phyloP scores from a whole-genome alignment of 1,140 invertebrate species.

The Rhopalosiphum maidis region DNA sequence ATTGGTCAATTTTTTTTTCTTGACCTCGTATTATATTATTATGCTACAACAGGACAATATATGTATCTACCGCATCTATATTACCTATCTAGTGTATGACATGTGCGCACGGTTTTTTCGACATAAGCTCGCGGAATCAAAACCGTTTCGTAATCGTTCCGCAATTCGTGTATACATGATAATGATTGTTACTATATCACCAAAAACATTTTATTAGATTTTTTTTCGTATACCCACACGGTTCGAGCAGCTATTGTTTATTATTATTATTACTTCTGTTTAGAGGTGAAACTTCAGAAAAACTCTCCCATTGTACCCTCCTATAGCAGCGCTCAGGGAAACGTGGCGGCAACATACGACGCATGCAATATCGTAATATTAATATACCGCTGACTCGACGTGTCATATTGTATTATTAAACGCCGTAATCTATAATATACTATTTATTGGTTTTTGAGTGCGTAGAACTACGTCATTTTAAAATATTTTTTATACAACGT shows the following conservation, averaged over 20 bases:
- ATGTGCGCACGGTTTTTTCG: background rate
- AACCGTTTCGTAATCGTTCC: background rate
- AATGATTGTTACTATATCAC: background rate
- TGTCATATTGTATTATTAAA: background rate
- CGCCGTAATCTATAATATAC: conserved; percentile 19
- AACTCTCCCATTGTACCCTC: background rate
- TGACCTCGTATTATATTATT: background rate
- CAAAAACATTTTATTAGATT: background rate
- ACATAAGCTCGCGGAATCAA: background rate
- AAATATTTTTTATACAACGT: background rate
- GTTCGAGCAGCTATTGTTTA: background rate
- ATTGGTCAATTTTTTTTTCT: background rate
- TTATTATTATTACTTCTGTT: background rate
- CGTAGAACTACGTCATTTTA: conserved; percentile 46
- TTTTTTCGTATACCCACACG: background rate
- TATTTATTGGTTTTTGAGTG: conserved; percentile 36
- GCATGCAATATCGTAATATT: background rate
- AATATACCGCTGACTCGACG: background rate
- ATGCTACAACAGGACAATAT: background rate
- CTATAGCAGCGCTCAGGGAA: background rate
- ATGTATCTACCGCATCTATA: background rate
- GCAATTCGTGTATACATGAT: background rate
- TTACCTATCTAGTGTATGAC: background rate
- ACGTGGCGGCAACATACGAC: background rate
- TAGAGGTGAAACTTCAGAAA: background rate